Base-by-base conservation (phyloP, 2,797 vertebrate species). In the Alauda arvensis region DNA sequence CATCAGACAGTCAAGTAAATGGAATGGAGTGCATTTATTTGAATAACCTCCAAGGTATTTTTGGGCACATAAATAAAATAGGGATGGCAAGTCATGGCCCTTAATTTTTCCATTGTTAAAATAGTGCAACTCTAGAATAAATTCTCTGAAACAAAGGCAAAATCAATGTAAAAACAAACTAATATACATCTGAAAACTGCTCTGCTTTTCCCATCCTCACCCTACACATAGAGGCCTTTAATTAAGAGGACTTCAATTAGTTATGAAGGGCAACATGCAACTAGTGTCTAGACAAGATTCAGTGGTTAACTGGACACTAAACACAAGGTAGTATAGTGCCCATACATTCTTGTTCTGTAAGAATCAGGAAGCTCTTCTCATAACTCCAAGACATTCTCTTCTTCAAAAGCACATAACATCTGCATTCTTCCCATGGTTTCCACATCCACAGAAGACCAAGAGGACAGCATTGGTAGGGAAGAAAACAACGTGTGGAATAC, bases 1-100 rank as follows among this genome's bases (percentile, higher is more conserved):
- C 74, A 93, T 94, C 81, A 91, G 79, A 91, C 33, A 81, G 53
- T 68, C 63, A 91, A 83, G 77, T 84, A 91, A 94, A 90, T 55
- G 68, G 84, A 90, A 86, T 26, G 28, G 45, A 92, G 51, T 77
- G 15, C 63, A 86, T 93, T 93, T 92, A 86, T 92, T 90, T 92
- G 67, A 93, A 83, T 77, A 77, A 85, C 26, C 61, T 88, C 76
- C 65, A 61, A 93, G 63, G 67, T 88, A 93, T 89, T 95, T 92
- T 52, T 39, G 63, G 79, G 67, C 37, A 78, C 46, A 79, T 78
- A 90, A 90, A 92, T 85, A 81, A 90, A 87, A 91, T 14, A n/a
- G 14, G 59, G 69, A 92, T 2, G 3, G 69, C 17, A 91, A 92
- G 49, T 52, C 62, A 69, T n/a, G 53, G 68, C 31, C 28, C 37